Conservation (phyloP, 2,888 invertebrate genomes). For the Microctonus brassicae region DNA sequence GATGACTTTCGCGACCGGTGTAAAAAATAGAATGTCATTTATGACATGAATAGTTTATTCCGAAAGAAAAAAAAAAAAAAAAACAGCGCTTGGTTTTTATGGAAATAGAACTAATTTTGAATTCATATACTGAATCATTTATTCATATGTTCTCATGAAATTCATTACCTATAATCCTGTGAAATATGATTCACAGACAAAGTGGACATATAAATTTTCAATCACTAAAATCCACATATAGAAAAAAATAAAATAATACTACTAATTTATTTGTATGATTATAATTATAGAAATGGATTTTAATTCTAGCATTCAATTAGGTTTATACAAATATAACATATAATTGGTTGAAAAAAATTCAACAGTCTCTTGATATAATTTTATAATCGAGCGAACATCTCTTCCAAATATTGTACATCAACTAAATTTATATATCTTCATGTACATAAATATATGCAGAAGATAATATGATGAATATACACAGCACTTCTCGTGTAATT, state of each 20-base stretch:
- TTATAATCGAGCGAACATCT: slow-evolving; percentile 1
- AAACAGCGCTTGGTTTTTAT: not conserved
- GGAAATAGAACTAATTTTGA: not conserved
- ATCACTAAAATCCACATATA: not conserved
- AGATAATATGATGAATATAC: slow-evolving; percentile 34
- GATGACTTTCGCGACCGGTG: no score
- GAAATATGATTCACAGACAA: not conserved
- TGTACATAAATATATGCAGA: slow-evolving; percentile 5
- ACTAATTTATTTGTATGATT: not conserved
- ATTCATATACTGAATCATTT: not conserved
- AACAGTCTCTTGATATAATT: not conserved
- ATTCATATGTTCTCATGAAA: slow-evolving; percentile 3
- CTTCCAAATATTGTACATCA: slow-evolving; percentile 22
- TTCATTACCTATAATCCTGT: not conserved
- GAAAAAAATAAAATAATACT: not conserved
- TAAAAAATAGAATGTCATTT: no score
- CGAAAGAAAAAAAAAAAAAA: not conserved
- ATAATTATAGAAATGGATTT: no score
- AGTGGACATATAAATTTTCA: slow-evolving; percentile 6
- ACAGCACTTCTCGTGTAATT: slow-evolving; percentile 44
- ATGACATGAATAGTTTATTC: not conserved
- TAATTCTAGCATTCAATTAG: no score
- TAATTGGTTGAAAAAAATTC: not conserved
- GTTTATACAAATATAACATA: not conserved
- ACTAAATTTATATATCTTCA: not conserved